These are phyloP conservation scores for Scophthalmus maximus DNA, from an alignment of 2,113 vertebrate genomes.

Conservation along the genomic window DNA sequence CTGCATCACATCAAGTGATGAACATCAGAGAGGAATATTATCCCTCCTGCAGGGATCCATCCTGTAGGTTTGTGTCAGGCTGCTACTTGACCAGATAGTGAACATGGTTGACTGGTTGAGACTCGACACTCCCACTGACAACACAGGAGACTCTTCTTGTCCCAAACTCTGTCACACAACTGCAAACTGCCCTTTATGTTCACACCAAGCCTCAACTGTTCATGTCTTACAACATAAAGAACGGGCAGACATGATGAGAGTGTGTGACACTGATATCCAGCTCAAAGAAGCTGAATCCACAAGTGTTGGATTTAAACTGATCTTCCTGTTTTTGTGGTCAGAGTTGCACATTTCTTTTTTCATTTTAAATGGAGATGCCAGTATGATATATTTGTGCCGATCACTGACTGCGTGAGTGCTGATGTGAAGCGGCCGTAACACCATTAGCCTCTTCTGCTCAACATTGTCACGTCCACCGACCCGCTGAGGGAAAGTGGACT, in stretches of 20 bases:
- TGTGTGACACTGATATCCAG: background rate
- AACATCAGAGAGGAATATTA: too few relatives aligned
- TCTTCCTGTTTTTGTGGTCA: background rate
- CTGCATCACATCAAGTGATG: too few relatives aligned
- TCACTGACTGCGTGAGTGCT: background rate
- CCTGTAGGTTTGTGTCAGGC: too few relatives aligned
- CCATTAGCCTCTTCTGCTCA: background rate
- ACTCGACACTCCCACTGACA: background rate
- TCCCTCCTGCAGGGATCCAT: too few relatives aligned
- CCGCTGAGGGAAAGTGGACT: background rate
- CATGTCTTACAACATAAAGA: background rate
- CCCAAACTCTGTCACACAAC: background rate
- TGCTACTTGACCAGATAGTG: background rate
- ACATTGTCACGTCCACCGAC: too few relatives aligned
- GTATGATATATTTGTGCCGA: background rate
- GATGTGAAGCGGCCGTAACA: background rate
- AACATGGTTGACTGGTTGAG: background rate
- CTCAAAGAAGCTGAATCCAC: background rate
- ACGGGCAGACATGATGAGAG: background rate
- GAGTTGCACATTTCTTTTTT: background rate
- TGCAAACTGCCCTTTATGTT: background rate
- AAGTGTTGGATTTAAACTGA: background rate
- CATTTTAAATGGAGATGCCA: background rate
- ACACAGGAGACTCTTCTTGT: background rate
- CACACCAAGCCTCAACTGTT: background rate